Percentiles rank a stretch among this genome's conserved stretches.
Conservation (phyloP, 1,140 invertebrate species). For the Galleria mellonella region DNA sequence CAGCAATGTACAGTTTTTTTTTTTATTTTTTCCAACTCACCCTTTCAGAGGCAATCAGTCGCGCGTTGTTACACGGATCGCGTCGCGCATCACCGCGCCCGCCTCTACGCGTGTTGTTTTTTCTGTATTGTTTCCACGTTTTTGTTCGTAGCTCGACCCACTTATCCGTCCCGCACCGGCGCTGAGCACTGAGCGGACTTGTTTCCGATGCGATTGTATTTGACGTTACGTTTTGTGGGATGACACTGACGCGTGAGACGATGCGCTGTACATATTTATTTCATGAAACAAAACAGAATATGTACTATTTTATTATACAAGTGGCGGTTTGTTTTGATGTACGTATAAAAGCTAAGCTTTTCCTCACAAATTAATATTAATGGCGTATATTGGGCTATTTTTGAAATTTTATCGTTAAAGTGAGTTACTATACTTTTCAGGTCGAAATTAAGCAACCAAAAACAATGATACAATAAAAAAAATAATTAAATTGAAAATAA, state of each 20-base stretch:
- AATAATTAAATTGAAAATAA: too few species aligned
- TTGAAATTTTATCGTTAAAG: too few species aligned
- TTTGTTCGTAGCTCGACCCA: slow-evolving; percentile 22
- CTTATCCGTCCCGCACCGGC: slow-evolving; percentile 7
- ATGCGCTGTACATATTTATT: slow-evolving; percentile 3
- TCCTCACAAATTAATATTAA: too few species aligned
- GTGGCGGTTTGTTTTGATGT: too few species aligned
- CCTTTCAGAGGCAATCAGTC: slow-evolving; percentile 60
- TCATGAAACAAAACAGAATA: not conserved
- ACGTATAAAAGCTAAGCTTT: too few species aligned
- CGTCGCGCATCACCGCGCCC: slow-evolving; percentile 41
- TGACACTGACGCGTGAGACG: slow-evolving; percentile 11
- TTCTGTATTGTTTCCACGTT: slow-evolving; percentile 32
- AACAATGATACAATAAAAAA: too few species aligned
- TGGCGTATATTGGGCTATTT: too few species aligned
- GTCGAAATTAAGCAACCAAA: too few species aligned
- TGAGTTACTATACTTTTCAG: too few species aligned
- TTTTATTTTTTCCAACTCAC: slow-evolving; percentile 48
- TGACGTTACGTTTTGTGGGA: slow-evolving; percentile 13
- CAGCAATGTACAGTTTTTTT: slow-evolving; percentile 42
- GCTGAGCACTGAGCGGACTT: slow-evolving; percentile 1
- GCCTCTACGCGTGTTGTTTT: slow-evolving; percentile 13
- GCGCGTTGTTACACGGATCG: slow-evolving; percentile 48
- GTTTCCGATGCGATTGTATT: slow-evolving; percentile 16
- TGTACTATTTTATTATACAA: too few species aligned